phyloP scores from a whole-genome alignment of 1,140 invertebrate genomes.

The Portunus trituberculatus region DNA sequence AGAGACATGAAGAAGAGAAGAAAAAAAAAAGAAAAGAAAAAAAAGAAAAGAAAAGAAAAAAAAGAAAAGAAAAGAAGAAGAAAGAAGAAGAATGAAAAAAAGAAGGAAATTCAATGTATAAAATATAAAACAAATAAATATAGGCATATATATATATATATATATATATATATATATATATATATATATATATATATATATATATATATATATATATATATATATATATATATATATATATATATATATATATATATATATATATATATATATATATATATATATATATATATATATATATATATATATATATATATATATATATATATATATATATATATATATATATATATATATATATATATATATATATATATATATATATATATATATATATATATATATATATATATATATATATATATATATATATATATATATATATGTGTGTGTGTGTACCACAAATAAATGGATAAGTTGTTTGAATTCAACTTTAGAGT shows the following conservation, averaged over 20 bases:
- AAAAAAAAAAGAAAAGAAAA: neutral
- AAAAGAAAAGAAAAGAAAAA: neutral
- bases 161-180: constrained; percentile 43
- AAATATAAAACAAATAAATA: neutral
- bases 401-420: constrained; percentile 13
- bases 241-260: constrained; percentile 43
- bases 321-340: constrained; percentile 43
- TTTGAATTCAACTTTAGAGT: no score
- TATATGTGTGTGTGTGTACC: no score
- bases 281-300: constrained; percentile 43
- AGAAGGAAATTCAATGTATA: neutral
- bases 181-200: constrained; percentile 43
- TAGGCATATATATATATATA: constrained; percentile 33
- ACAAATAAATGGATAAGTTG: no score
- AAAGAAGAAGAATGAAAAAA: neutral
- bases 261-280: constrained; percentile 43
- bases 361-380: constrained; percentile 43
- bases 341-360: constrained; percentile 43
- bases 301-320: constrained; percentile 43
- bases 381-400: constrained; percentile 44
- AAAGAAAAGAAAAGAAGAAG: neutral
- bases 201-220: constrained; percentile 43
- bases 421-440: no score
- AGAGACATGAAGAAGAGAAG: neutral
- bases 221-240: constrained; percentile 43